Base-by-base conservation (phyloP, 2,113 vertebrate species). In the Heptranchias perlo region DNA sequence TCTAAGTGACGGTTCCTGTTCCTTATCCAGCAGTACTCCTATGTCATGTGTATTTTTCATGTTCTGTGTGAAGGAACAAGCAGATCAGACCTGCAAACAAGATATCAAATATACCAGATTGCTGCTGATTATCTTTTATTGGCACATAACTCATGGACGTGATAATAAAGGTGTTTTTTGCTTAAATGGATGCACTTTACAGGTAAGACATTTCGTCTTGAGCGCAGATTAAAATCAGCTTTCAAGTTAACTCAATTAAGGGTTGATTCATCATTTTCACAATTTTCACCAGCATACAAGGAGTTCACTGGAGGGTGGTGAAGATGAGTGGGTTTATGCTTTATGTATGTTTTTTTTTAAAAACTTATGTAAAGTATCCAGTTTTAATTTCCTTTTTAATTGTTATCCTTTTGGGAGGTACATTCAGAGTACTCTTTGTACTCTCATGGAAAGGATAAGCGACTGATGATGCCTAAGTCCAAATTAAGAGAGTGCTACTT, bases 131-230 rank as follows among this genome's bases (percentile, higher is more conserved):
- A 65, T 7, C 92, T 94, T 94, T 23, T 94, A 18, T 87, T 87
- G 84, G 84, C 44, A 87, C 23, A 87, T 8, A 47, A n/a, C 44
- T 94, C 61, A 44, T 25, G 21, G 61, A 94, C 14, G 28, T 25
- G 6, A 64, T 31, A n/a, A 44, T 61, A 44, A 94, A 67, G 8
- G 35, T 67, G 8, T 47, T 67, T 49, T 94, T 94, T 94, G 44
- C n/a, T 49, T 39, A 94, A 95, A 49, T 47, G 62, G 64, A 49
- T 95, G 61, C 54, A 94, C 92, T 69, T 95, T 44, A 69, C 64
- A 69, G 44, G 52, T 67, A 95, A 44, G 4, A 49, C n/a, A 31
- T 25, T 61, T 52, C 18, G 35, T 21, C 92, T 44, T 95, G 61
- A 95, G 0, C 7, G 49, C 93, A 49, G 25, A 49, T 47, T 67